These are phyloP conservation scores for Erynnis tages DNA, from an alignment of 2,888 invertebrate genomes.

Conservation along the genomic window DNA sequence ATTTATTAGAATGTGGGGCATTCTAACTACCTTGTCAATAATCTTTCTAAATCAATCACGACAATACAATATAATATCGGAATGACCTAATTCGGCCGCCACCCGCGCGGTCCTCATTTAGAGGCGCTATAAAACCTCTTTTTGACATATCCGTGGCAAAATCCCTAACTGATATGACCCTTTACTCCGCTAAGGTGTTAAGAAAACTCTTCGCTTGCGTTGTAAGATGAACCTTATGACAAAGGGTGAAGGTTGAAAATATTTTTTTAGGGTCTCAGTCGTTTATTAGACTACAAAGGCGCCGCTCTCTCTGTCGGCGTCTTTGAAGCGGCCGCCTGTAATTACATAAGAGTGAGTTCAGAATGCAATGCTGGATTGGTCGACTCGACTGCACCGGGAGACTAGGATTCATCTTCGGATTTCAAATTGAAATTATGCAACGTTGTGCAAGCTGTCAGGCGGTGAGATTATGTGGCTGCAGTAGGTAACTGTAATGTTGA, in stretches of 20 bases:
- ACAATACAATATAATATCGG: slow-evolving; percentile 47
- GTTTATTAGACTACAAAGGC: slow-evolving; percentile 78
- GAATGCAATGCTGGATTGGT: slow-evolving; percentile 41
- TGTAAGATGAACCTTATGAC: slow-evolving; percentile 38
- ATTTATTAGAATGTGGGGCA: too few species aligned
- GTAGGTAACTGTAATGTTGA: too few species aligned
- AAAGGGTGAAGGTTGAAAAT: slow-evolving; percentile 27
- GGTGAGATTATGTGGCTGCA: not conserved
- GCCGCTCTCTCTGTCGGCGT: slow-evolving; percentile 66
- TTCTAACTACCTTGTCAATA: slow-evolving; percentile 24
- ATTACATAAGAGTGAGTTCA: slow-evolving; percentile 67
- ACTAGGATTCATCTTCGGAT: slow-evolving; percentile 36
- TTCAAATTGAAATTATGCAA: slow-evolving; percentile 28
- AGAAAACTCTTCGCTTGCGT: slow-evolving; percentile 46
- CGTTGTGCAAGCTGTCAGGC: not conserved
- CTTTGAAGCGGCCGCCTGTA: slow-evolving; percentile 72
- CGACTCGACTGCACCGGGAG: slow-evolving; percentile 42
- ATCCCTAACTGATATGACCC: slow-evolving; percentile 79
- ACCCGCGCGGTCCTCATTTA: slow-evolving; percentile 76
- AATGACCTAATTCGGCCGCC: slow-evolving; percentile 64
- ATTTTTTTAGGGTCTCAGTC: slow-evolving; percentile 39
- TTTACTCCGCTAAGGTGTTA: slow-evolving; percentile 76
- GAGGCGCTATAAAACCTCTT: slow-evolving; percentile 77
- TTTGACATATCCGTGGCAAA: slow-evolving; percentile 82
- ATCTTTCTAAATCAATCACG: slow-evolving; percentile 43